Base-by-base conservation (phyloP, 2,888 invertebrate species). In the Mellilla xanthometata region DNA sequence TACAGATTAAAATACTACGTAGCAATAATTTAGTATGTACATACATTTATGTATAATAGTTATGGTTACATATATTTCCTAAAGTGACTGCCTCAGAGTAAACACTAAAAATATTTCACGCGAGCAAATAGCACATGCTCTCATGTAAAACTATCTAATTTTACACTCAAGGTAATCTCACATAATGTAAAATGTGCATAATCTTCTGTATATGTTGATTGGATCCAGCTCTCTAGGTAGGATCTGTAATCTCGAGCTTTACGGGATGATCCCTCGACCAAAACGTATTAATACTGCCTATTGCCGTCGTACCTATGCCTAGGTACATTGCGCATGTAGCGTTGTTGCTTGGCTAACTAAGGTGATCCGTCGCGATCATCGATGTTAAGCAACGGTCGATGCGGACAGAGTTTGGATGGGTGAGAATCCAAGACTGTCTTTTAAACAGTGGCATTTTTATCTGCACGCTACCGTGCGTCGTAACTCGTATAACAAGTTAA, bases 101-200 rank as follows among this genome's bases (percentile, higher is more conserved):
- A 46, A 48, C 45, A 66, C 66, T 62, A 65, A 65, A 74, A 65
- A 68, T 65, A 69, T 65, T 65, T 54, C 43, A 56, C 65, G 62
- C 70, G 61, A 63, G 62, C 69, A 42, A 54, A 56, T 57, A 71
- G 60, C 66, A 67, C 62, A 65, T 62, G 70, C 70, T 65, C 68
- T 62, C 67, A 65, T 71, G 63, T 69, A 70, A 65, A 59, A 67
- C 68, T 72, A 65, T 76, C 78, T 83, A 83, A 81, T 73, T 79
- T 81, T 82, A 75, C 60, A 60, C 66, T 64, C 81, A 81, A 82
- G 82, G 82, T 68, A 71, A 79, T 64, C 59, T 65, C 69, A 69
- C 66, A 77, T 78, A 81, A 76, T 72, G 67, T 73, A 69, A 79
- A 74, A 79, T 76, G 68, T 73, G 75, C 76, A 75, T 77, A 76